Conservation (phyloP, 2,113 vertebrate genomes). For the Rhineura floridana region DNA sequence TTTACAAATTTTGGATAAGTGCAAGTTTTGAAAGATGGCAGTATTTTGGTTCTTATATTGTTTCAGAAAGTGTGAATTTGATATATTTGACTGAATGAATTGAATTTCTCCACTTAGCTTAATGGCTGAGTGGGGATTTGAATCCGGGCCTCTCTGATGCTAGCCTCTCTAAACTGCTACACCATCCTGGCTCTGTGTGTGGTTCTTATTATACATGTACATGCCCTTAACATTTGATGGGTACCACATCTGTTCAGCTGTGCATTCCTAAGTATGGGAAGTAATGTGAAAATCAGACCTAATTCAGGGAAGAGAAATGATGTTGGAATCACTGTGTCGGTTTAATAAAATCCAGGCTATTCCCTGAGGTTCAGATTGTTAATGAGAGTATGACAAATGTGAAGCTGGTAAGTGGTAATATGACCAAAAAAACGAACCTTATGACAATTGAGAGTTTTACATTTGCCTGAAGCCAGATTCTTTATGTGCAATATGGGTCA, state of each 20-base stretch:
- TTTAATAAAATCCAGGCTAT: not conserved
- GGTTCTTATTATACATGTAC: not conserved
- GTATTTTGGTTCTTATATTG: too few species aligned
- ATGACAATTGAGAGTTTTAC: conserved; percentile 11
- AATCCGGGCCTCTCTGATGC: not conserved
- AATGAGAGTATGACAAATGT: conserved; percentile 9
- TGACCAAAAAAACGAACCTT: not conserved
- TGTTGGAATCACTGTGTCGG: not conserved
- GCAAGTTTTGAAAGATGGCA: too few species aligned
- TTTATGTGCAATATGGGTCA: not conserved
- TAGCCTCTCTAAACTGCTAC: not conserved
- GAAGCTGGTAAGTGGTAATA: not conserved
- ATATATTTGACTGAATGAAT: too few species aligned
- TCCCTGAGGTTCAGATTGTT: not conserved
- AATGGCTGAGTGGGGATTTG: not conserved
- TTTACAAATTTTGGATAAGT: too few species aligned
- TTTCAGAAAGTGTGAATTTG: too few species aligned
- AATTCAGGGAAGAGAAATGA: conserved; percentile 18
- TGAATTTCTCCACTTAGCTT: not conserved
- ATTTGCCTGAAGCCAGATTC: not conserved
- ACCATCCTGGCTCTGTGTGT: not conserved
- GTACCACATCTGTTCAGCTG: not conserved
- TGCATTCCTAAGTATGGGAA: not conserved
- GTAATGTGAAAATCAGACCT: not conserved
- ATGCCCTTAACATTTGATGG: not conserved